These are phyloP conservation scores for Microvelia longipes DNA, from an alignment of 1,140 invertebrate genomes.

Conservation along the genomic window DNA sequence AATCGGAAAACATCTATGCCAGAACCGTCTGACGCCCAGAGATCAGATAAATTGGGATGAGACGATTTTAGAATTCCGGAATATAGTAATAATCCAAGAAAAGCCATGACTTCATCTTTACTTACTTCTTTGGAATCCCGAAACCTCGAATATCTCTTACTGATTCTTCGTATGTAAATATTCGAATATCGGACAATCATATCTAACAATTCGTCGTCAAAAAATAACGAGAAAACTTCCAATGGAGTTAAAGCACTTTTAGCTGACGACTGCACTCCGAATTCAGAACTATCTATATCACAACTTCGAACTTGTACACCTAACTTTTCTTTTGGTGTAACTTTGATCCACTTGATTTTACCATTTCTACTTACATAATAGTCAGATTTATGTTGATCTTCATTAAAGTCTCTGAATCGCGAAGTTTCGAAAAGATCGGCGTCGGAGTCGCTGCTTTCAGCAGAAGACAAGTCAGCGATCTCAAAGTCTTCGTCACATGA, in stretches of 20 bases:
- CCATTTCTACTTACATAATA: neutral
- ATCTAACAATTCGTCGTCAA: neutral
- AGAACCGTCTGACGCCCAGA: neutral
- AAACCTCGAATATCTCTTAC: neutral
- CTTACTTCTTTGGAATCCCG: neutral
- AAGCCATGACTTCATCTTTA: neutral
- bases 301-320: neutral
- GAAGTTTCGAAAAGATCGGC: neutral
- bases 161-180: neutral
- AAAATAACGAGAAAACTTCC: neutral
- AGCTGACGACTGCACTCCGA: neutral
- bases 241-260: neutral
- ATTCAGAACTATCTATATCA: neutral
- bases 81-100: neutral
- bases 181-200: neutral
- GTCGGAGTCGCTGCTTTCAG: neutral
- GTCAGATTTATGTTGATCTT: neutral
- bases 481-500: neutral
- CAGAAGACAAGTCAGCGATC: neutral
- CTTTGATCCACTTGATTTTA: neutral
- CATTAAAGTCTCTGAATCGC: neutral
- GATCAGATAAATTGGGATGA: neutral
- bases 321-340: neutral
- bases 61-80: neutral
- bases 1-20: neutral